Conservation (phyloP, 2,888 invertebrate species). For the Heliconius aoede region DNA sequence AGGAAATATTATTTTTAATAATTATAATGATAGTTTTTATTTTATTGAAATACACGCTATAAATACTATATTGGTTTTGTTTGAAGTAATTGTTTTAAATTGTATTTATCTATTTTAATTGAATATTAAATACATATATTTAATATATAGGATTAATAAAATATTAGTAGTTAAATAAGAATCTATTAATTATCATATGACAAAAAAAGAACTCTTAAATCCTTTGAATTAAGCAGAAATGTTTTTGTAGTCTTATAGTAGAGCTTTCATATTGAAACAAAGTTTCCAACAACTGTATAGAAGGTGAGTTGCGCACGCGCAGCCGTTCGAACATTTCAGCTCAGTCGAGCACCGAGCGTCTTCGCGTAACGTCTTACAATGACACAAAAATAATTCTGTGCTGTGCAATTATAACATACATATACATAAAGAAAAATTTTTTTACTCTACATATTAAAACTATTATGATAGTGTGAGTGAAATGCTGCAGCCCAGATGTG, state of each 20-base stretch:
- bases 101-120: background rate
- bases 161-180: too few relatives aligned
- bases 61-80: too few relatives aligned
- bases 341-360: constrained; percentile 67
- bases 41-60: background rate
- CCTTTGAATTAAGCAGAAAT: background rate
- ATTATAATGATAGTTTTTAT: background rate
- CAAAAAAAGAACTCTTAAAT: background rate
- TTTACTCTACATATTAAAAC: constrained; percentile 35
- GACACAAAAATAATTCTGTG: constrained; percentile 55
- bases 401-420: constrained; percentile 53
- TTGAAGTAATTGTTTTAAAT: background rate
- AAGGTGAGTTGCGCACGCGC: constrained; percentile 60
- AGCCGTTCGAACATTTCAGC: constrained; percentile 52
- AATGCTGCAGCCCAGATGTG: constrained; percentile 69
- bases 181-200: background rate
- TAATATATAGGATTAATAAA: too few relatives aligned
- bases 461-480: constrained; percentile 63
- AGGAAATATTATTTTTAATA: background rate
- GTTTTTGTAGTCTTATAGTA: background rate
- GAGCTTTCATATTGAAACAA: constrained; percentile 42
- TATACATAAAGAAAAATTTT: constrained; percentile 7
- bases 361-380: constrained; percentile 58
- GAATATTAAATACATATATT: background rate
- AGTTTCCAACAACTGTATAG: constrained; percentile 49